These are phyloP conservation scores for Adineta ricciae DNA, from an alignment of 2,888 invertebrate genomes.

Conservation along the genomic window DNA sequence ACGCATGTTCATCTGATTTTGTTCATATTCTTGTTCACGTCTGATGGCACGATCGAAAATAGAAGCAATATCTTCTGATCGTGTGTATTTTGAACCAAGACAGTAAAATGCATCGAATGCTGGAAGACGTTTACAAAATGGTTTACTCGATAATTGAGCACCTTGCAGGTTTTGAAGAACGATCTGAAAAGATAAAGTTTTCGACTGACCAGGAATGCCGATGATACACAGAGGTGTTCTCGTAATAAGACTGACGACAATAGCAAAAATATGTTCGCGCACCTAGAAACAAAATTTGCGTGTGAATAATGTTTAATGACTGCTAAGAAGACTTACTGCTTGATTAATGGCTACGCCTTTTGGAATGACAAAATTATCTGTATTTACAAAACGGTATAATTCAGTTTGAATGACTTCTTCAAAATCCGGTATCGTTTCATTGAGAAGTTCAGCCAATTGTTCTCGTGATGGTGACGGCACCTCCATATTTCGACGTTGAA, in stretches of 20 bases:
- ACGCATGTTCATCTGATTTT: background rate
- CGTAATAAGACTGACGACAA: background rate
- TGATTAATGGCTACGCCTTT: background rate
- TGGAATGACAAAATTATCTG: background rate
- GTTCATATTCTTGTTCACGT: conserved; percentile 18
- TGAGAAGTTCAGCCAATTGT: background rate
- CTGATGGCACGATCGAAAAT: background rate
- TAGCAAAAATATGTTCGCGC: background rate
- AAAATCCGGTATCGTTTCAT: background rate
- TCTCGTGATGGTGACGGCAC: background rate
- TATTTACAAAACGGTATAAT: background rate
- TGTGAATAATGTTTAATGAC: background rate
- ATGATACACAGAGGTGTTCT: conserved; percentile 1
- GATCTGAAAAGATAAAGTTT: conserved; percentile 8
- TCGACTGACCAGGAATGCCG: background rate
- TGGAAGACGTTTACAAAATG: background rate
- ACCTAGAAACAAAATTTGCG: background rate
- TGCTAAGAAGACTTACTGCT: background rate
- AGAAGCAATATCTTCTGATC: background rate
- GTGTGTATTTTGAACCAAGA: conserved; percentile 8
- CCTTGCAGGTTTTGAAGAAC: conserved; percentile 16
- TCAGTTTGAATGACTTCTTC: background rate
- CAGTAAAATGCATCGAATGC: background rate
- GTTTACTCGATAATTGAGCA: background rate
- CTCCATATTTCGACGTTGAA: background rate